A percentile compares a stretch with the other conserved stretches of the same genome.
These are phyloP conservation scores for Theocolax elegans DNA, from an alignment of 1,140 invertebrate genomes.

Conservation along the genomic window DNA sequence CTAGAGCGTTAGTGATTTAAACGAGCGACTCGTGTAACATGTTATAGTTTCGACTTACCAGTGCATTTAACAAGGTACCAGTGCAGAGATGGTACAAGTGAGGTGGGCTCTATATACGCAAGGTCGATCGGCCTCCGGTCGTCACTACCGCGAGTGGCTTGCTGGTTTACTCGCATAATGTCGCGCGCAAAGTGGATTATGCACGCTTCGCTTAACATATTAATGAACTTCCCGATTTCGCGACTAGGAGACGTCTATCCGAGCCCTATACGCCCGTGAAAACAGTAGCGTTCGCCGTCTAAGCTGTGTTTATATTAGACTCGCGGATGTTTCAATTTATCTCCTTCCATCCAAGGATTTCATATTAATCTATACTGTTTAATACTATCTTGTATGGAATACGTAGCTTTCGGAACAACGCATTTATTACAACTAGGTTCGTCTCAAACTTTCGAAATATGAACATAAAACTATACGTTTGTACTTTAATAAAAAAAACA, in stretches of 20 bases:
- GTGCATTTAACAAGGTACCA: neutral
- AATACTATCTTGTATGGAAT: too few relatives aligned
- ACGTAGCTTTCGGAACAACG: too few relatives aligned
- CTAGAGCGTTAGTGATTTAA: neutral
- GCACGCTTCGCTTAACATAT: slow-evolving; percentile 40
- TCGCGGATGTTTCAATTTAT: slow-evolving; percentile 3
- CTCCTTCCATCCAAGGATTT: neutral
- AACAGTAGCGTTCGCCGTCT: neutral
- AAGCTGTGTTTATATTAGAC: slow-evolving; percentile 8
- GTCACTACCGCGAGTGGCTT: neutral
- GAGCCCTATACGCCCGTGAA: neutral
- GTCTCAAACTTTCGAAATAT: too few relatives aligned
- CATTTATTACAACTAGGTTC: too few relatives aligned
- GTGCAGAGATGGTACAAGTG: too few relatives aligned
- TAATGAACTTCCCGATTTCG: slow-evolving; percentile 39
- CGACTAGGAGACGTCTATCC: slow-evolving; percentile 5
- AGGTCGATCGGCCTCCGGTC: slow-evolving; percentile 1
- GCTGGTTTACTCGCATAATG: slow-evolving; percentile 41
- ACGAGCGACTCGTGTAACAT: slow-evolving; percentile 1
- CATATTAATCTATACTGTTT: neutral
- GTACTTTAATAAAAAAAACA: too few relatives aligned
- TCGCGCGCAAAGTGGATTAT: slow-evolving; percentile 39
- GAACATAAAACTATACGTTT: too few relatives aligned
- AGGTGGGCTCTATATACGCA: neutral
- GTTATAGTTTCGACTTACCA: slow-evolving; percentile 18